These are phyloP conservation scores for Trichacis sp. DNA, from an alignment of 2,888 invertebrate genomes.

Conservation along the genomic window DNA sequence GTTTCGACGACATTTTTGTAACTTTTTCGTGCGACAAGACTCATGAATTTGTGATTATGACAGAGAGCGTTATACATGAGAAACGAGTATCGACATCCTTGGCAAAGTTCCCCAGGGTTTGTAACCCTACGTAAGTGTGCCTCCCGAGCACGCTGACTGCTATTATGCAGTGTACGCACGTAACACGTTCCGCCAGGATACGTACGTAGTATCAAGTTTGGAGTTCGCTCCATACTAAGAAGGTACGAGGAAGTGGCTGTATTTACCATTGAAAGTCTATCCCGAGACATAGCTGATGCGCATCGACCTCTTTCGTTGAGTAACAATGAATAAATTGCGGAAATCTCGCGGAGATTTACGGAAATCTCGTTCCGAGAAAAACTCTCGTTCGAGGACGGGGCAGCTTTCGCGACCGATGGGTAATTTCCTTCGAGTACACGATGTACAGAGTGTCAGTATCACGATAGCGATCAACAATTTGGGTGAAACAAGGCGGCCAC, in stretches of 20 bases:
- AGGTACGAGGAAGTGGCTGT: not conserved
- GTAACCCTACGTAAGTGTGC: conserved; percentile 20
- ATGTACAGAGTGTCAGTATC: too few relatives aligned
- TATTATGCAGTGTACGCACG: conserved; percentile 48
- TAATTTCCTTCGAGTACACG: too few relatives aligned
- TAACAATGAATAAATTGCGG: not conserved
- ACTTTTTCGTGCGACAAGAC: not conserved
- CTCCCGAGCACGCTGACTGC: conserved; percentile 30
- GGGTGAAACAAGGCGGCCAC: too few relatives aligned
- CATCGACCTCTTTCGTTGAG: not conserved
- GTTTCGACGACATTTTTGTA: not conserved
- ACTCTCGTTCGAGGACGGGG: not conserved
- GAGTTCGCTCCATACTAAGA: conserved; percentile 5
- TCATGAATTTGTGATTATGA: conserved; percentile 5
- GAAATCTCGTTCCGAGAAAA: not conserved
- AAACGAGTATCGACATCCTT: conserved; percentile 15
- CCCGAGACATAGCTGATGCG: conserved; percentile 2
- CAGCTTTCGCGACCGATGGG: too few relatives aligned
- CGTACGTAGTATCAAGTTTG: conserved; percentile 12
- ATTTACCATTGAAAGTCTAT: conserved; percentile 4
- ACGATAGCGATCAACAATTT: too few relatives aligned
- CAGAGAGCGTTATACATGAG: conserved; percentile 15
- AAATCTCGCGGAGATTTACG: not conserved
- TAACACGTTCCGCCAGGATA: conserved; percentile 39
- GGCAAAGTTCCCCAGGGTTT: conserved; percentile 12